These are phyloP conservation scores for Nesidiocoris tenuis DNA, from an alignment of 2,888 invertebrate species.

Conservation along the genomic window DNA sequence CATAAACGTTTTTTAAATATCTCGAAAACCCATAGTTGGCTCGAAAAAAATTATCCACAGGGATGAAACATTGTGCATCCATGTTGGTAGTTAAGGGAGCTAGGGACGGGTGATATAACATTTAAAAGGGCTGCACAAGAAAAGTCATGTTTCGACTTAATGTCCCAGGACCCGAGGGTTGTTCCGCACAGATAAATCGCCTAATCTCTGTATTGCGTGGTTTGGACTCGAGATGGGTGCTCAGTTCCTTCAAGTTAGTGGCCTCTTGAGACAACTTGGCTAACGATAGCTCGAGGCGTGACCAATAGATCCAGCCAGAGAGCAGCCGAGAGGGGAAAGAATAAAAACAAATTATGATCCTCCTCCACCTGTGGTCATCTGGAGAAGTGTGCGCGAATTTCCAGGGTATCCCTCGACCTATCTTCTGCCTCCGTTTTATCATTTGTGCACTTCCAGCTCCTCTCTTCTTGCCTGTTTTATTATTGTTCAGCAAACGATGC, in stretches of 20 bases:
- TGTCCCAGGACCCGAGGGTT: neutral
- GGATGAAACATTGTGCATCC: too few relatives aligned
- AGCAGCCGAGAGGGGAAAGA: neutral
- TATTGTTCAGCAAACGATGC: too few relatives aligned
- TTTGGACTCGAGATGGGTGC: neutral
- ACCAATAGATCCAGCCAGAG: neutral
- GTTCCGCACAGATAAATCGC: neutral
- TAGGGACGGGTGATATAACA: neutral
- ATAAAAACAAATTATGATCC: neutral
- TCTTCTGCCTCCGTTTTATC: too few relatives aligned
- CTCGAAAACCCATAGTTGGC: too few relatives aligned
- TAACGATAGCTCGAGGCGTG: neutral
- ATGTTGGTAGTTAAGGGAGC: too few relatives aligned
- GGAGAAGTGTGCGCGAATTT: too few relatives aligned
- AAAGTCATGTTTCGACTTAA: neutral
- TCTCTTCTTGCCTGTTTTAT: too few relatives aligned
- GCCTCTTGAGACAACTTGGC: neutral
- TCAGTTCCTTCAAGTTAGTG: neutral
- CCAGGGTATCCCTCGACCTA: too few relatives aligned
- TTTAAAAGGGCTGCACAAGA: neutral
- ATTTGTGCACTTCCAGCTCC: too few relatives aligned
- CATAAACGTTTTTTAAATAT: too few relatives aligned
- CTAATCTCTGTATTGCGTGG: neutral
- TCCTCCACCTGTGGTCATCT: neutral
- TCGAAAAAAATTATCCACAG: too few relatives aligned